Conservation (phyloP, 2,113 vertebrate species). For the Chaetorhynchus papuensis region DNA sequence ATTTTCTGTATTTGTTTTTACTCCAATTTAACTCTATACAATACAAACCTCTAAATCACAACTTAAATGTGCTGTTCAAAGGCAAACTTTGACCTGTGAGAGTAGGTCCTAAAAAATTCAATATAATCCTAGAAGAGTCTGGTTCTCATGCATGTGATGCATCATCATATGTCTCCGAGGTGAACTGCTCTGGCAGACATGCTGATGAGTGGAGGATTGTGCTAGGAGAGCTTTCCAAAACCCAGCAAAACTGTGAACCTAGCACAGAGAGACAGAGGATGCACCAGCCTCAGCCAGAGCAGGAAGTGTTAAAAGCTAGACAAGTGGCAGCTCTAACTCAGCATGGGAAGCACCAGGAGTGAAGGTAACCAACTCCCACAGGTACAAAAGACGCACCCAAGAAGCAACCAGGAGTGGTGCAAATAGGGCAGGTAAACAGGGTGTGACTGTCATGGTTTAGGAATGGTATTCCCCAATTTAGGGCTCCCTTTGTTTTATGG, state of each 20-base stretch:
- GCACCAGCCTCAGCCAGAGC: not conserved
- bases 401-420: not conserved
- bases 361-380: not conserved
- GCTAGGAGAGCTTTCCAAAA: not conserved
- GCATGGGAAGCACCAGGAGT: not conserved
- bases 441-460: not conserved
- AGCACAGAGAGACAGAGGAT: not conserved
- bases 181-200: not conserved
- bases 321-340: not conserved
- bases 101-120: not conserved
- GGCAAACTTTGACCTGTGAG: not conserved
- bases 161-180: not conserved
- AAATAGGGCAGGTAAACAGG: not conserved
- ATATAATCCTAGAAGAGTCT: not conserved
- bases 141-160: not conserved
- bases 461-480: not conserved
- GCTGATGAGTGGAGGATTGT: not conserved
- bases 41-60: not conserved
- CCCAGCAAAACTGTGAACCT: not conserved
- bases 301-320: not conserved
- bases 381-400: not conserved
- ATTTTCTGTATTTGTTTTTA: not conserved
- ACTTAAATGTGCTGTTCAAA: not conserved
- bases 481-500: not conserved
- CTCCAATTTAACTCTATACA: not conserved